Conservation (phyloP, 2,888 invertebrate genomes). For the Philonicus albiceps region DNA sequence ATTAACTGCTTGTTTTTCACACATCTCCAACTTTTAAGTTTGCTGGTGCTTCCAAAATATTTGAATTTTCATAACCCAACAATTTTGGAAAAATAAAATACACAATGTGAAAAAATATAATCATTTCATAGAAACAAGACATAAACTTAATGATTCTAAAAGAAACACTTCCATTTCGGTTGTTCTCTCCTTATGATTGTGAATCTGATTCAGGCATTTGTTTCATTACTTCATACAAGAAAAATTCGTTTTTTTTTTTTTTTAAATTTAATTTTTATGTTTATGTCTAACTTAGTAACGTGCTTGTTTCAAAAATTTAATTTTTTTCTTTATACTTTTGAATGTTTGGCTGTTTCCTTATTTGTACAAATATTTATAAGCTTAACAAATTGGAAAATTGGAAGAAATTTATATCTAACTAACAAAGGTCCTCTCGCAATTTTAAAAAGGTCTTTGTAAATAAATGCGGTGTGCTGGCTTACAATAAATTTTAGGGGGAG, state of each 20-base stretch:
- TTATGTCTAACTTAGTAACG: not conserved
- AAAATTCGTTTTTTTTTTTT: not conserved
- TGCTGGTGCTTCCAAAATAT: not conserved
- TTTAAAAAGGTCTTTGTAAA: conserved; percentile 5
- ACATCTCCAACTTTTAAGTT: not conserved
- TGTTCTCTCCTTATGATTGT: conserved; percentile 16
- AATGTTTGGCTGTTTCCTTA: not conserved
- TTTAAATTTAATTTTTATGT: too few species aligned
- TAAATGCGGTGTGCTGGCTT: conserved; percentile 18
- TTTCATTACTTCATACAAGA: conserved; percentile 13
- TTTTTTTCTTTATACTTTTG: not conserved
- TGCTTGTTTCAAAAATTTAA: not conserved
- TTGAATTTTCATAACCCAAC: not conserved
- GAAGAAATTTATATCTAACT: conserved; percentile 2
- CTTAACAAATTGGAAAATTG: conserved; percentile 1
- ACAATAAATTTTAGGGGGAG: not conserved
- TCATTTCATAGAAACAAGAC: conserved; percentile 37
- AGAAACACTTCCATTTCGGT: conserved; percentile 15
- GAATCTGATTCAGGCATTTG: conserved; percentile 16
- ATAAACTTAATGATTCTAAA: conserved; percentile 12
- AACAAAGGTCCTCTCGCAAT: not conserved
- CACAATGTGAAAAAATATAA: conserved; percentile 3
- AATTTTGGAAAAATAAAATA: not conserved
- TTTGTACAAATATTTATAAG: conserved; percentile 18
- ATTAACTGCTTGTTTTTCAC: not conserved